A percentile compares a stretch with the other conserved stretches of the same genome.
Conservation (phyloP, 2,888 invertebrate species). For the Thyatira batis region DNA sequence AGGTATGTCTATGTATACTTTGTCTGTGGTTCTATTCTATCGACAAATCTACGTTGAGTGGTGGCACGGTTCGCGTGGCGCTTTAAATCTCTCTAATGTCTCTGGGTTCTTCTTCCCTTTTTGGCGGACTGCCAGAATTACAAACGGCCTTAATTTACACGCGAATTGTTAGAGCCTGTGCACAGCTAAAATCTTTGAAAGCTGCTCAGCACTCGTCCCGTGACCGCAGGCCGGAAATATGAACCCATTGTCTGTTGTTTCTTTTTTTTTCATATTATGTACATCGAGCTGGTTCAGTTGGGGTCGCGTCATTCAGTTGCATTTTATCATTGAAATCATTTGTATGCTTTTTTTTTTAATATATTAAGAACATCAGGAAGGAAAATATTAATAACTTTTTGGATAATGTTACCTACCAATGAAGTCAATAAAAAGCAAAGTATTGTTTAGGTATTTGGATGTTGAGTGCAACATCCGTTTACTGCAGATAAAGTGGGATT, state of each 20-base stretch:
- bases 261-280: constrained; percentile 46
- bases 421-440: neutral
- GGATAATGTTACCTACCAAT: neutral
- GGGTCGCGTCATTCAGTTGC: neutral
- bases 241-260: constrained; percentile 64
- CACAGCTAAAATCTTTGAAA: constrained; percentile 48
- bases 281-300: neutral
- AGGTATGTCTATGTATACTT: constrained; percentile 3
- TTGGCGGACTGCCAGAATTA: constrained; percentile 55
- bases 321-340: neutral
- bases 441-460: constrained; percentile 17
- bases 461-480: constrained; percentile 30
- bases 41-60: constrained; percentile 31
- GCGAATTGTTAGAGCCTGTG: constrained; percentile 42
- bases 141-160: constrained; percentile 59
- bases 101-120: constrained; percentile 41
- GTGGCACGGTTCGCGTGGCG: constrained; percentile 30
- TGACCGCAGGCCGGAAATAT: constrained; percentile 63
- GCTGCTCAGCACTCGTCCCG: constrained; percentile 42
- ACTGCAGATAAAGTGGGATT: constrained; percentile 28
- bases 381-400: neutral
- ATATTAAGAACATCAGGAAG: no score
- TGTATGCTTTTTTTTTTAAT: neutral
- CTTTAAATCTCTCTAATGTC: constrained; percentile 51
- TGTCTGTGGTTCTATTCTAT: constrained; percentile 31